Percentiles rank a stretch among this genome's conserved stretches.
Evolutionary conservation across 2,113 vertebrate species (phyloP).

Genomic region (Osmerus eperlanus): DNA sequence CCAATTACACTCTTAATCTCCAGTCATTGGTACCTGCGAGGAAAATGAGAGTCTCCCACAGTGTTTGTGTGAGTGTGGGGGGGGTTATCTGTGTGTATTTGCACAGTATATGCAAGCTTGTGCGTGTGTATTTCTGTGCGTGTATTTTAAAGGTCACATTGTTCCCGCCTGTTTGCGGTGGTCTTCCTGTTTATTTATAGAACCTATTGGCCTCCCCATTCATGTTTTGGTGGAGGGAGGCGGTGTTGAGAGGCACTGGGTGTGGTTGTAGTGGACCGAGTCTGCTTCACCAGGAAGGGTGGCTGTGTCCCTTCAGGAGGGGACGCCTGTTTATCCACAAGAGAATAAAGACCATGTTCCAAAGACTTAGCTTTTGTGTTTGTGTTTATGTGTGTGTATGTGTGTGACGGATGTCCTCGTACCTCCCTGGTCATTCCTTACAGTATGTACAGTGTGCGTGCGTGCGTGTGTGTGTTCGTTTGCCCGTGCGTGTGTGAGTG

Average conservation of each 20-base stretch:
- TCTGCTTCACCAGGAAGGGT: conserved; percentile 6
- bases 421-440: neutral
- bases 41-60: conserved; percentile 1
- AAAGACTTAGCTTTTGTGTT: neutral
- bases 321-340: neutral
- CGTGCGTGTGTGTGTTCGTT: neutral
- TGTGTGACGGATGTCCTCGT: neutral
- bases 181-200: neutral
- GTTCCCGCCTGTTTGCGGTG: neutral
- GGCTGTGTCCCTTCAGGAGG: conserved; percentile 7
- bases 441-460: conserved; percentile 2
- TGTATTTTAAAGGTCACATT: conserved; percentile 1
- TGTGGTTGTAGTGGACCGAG: neutral
- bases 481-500: neutral
- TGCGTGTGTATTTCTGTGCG: neutral
- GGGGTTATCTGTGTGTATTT: neutral
- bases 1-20: neutral
- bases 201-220: neutral
- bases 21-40: neutral
- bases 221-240: neutral
- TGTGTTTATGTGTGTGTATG: conserved; percentile 11
- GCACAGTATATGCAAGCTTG: neutral
- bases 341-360: neutral
- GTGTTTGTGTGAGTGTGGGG: conserved; percentile 1
- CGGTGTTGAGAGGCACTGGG: neutral